Evolutionary conservation across 2,113 vertebrate genomes (phyloP), one percentile per base, ranked within the genome.

Genomic region (Dromiciops gliroides): DNA sequence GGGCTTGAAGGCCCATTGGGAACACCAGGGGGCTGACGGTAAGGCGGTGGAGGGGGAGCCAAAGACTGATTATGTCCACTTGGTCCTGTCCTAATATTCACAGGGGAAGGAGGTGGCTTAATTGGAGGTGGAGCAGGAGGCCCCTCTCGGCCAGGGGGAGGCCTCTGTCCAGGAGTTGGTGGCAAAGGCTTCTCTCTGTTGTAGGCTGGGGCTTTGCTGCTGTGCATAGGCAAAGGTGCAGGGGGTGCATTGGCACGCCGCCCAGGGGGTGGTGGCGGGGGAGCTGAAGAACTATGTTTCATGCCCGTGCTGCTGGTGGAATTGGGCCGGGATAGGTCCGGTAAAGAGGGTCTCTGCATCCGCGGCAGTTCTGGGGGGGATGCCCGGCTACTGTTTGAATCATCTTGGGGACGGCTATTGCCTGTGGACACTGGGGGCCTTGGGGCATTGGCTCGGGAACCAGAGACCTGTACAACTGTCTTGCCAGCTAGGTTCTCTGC

Each of bases 221-320:
- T 97, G 95, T 97, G 99, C 0, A 97, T 5, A 31, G 98, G 95
- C 47, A 98, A 98, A n/a, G 93, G 98, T 11, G 50, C 95, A 0
- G 99, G 98, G 0, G 99, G 98, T 0, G 98, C 98, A 0, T 98
- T 98, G 25, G 98, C 96, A 0, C 99, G 98, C 75, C 99, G 98
- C 94, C 98, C 99, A 0, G 99, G 99, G 0, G 99, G 99, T 0
- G 99, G 99, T 0, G 99, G 99, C 0, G 99, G 99, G 7, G 99
- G 99, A 25, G 99, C 99, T 0, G 99, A 99, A 37, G 98, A 99
- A 97, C 99, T 99, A 98, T 99, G 99, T 98, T 99, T 99, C 99
- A 99, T 99, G 97, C 98, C 98, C 0, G 98, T 97, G 96, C 97
- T 91, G 91, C 97, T 97, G 2, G 98, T 94, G 10, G 98, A 28